A percentile compares a stretch with the other conserved stretches of the same genome.
These are phyloP conservation scores for Meliscaeva auricollis DNA, from an alignment of 2,888 invertebrate genomes.

Conservation along the genomic window DNA sequence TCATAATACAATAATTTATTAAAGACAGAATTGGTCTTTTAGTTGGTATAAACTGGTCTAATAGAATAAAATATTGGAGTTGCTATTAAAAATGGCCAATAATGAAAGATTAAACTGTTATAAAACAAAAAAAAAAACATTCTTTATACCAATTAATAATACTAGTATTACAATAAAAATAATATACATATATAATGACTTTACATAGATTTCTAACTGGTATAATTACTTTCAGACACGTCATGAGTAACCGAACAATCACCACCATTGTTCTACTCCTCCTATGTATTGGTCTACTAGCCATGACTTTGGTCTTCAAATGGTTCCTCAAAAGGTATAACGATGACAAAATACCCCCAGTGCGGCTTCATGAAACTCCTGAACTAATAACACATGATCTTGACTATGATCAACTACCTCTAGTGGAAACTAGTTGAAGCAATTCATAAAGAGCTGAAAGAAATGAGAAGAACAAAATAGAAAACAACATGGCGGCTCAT, in stretches of 20 bases:
- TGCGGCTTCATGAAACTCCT: constrained; percentile 81
- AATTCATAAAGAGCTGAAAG: not conserved
- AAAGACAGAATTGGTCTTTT: no score
- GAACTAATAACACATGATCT: constrained; percentile 74
- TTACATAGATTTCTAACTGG: no score
- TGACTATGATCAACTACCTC: constrained; percentile 58
- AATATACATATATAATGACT: no score
- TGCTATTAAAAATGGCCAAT: no score
- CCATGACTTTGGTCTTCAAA: constrained; percentile 78
- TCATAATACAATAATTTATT: no score
- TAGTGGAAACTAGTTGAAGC: constrained; percentile 52
- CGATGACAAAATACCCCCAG: constrained; percentile 78
- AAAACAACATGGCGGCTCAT: constrained; percentile 4
- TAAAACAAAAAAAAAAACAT: no score
- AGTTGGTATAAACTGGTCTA: no score
- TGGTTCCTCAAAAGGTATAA: constrained; percentile 77
- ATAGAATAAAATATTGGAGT: no score
- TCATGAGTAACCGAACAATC: constrained; percentile 77
- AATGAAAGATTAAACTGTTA: no score
- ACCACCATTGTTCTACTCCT: constrained; percentile 78
- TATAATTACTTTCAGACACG: constrained; percentile 63
- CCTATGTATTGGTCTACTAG: constrained; percentile 77
- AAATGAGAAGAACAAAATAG: not conserved
- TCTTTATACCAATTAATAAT: no score
- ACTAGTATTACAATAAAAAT: no score